These are phyloP conservation scores for Danio choprae DNA, from an alignment of 2,797 vertebrate genomes.

Conservation along the genomic window DNA sequence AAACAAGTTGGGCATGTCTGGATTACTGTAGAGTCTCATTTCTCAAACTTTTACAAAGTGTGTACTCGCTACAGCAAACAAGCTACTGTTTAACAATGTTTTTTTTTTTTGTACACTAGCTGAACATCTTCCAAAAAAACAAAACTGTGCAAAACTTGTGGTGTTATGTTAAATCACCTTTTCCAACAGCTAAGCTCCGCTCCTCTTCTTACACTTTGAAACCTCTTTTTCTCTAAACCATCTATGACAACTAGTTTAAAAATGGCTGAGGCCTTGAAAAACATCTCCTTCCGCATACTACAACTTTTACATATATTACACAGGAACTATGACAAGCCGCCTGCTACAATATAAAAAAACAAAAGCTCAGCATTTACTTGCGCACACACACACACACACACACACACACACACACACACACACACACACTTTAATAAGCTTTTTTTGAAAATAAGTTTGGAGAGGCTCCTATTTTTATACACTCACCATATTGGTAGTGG, in stretches of 20 bases:
- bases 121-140: background rate
- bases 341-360: background rate
- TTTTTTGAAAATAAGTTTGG: background rate
- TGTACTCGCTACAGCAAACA: slow-evolving; percentile 8
- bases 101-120: slow-evolving; percentile 16
- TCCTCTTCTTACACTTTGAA: background rate
- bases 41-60: slow-evolving; percentile 12
- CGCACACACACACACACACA: background rate
- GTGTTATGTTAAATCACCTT: slow-evolving; percentile 1
- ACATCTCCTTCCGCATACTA: background rate
- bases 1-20: background rate
- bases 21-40: slow-evolving; percentile 13
- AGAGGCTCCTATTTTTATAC: background rate
- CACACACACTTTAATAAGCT: slow-evolving; percentile 36
- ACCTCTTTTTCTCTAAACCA: background rate
- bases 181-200: background rate
- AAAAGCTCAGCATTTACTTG: slow-evolving; percentile 3
- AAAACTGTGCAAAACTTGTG: background rate
- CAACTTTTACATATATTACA: slow-evolving; percentile 15
- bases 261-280: background rate
- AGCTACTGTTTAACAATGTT: background rate
- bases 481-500: too few relatives aligned
- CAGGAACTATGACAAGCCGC: slow-evolving; percentile 1
- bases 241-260: background rate
- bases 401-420: too few relatives aligned